Conservation (phyloP, 2,888 invertebrate species). For the Sipha maydis region DNA sequence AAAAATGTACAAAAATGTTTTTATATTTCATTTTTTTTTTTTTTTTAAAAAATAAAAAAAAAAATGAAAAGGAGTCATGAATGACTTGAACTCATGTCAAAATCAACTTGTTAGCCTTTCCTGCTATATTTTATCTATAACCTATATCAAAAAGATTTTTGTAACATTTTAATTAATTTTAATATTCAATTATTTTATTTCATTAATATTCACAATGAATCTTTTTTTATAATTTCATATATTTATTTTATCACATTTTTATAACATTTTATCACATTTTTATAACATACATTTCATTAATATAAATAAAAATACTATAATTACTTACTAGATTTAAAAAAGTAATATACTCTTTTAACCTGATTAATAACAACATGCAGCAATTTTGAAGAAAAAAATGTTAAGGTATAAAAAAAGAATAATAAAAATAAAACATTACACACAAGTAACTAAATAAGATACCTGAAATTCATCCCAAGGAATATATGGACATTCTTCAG, state of each 20-base stretch:
- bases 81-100: no score
- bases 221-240: background rate
- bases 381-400: constrained; percentile 45
- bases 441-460: constrained; percentile 65
- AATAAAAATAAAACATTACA: constrained; percentile 41
- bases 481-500: constrained; percentile 87
- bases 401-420: constrained; percentile 37
- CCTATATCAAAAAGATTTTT: background rate
- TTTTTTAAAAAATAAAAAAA: no score
- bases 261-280: background rate
- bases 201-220: background rate
- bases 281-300: background rate
- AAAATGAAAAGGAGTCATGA: no score
- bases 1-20: no score
- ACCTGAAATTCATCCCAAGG: constrained; percentile 97
- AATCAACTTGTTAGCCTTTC: no score
- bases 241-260: background rate
- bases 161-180: background rate
- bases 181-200: background rate
- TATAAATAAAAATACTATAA: background rate
- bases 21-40: no score
- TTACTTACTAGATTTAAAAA: constrained; percentile 17
- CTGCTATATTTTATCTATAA: no score
- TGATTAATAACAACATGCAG: constrained; percentile 59
- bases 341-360: constrained; percentile 18